These are phyloP conservation scores for Phataginus tetradactyla DNA, from an alignment of 2,797 vertebrate species.

Conservation along the genomic window DNA sequence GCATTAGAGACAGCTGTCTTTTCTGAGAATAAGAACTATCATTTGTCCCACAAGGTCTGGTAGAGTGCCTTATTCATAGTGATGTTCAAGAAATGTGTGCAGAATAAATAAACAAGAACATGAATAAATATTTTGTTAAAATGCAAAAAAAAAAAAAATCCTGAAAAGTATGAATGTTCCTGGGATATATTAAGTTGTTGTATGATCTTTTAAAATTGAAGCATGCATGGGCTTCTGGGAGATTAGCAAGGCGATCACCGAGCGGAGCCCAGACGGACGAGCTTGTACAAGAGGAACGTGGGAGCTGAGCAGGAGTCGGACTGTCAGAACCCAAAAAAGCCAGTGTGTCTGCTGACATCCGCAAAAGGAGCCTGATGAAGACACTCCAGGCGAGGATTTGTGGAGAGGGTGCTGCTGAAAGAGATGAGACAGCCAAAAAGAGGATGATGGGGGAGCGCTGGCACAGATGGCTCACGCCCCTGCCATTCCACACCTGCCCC, in stretches of 20 bases:
- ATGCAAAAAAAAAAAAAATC: background rate
- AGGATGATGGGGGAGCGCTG: too few species aligned
- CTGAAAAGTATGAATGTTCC: background rate
- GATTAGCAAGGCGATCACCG: background rate
- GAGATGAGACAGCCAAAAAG: too few species aligned
- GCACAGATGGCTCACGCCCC: rapidly evolving
- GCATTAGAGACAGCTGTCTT: background rate
- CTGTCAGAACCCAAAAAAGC: background rate
- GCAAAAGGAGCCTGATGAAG: background rate
- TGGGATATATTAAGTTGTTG: background rate
- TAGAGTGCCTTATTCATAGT: too few species aligned
- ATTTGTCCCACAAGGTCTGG: background rate
- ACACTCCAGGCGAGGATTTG: background rate
- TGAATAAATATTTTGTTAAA: background rate
- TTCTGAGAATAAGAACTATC: background rate
- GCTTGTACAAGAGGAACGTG: background rate
- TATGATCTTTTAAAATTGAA: background rate
- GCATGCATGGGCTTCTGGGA: background rate
- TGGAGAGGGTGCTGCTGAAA: background rate
- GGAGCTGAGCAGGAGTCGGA: background rate
- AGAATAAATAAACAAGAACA: background rate
- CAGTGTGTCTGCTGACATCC: background rate
- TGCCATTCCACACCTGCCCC: background rate
- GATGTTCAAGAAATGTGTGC: background rate
- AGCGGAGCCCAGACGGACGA: background rate